phyloP scores from a whole-genome alignment of 2,888 invertebrate species.

The Megastigmus dorsalis region DNA sequence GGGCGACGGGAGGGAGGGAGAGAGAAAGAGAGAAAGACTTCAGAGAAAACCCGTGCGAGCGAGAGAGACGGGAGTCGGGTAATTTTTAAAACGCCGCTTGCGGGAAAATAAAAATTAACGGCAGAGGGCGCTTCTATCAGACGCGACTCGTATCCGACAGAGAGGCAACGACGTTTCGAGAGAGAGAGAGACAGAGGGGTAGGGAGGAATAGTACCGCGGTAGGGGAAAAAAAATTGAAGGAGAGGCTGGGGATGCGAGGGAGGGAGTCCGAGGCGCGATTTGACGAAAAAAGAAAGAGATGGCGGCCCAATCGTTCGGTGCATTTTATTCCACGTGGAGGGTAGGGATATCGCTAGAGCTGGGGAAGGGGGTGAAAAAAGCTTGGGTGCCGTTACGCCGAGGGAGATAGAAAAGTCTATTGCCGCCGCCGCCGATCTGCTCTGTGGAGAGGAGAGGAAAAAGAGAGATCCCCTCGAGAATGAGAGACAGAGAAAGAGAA shows the following conservation, averaged over 20 bases:
- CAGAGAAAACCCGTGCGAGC: constrained; percentile 35
- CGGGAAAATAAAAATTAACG: constrained; percentile 70
- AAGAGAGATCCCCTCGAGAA: too few species aligned
- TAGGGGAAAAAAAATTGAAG: too few species aligned
- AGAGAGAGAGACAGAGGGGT: not conserved
- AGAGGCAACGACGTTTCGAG: not conserved
- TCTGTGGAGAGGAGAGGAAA: not conserved
- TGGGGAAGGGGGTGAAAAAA: constrained; percentile 21
- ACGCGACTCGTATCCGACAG: constrained; percentile 33
- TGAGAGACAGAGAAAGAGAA: too few species aligned
- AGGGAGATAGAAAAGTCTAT: constrained; percentile 55
- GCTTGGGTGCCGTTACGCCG: constrained; percentile 21
- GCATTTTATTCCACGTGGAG: not conserved
- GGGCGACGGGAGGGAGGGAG: not conserved
- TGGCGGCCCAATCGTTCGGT: constrained; percentile 35
- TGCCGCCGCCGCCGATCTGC: constrained; percentile 20
- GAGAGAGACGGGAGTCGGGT: constrained; percentile 56
- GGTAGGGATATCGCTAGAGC: not conserved
- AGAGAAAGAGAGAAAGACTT: not conserved
- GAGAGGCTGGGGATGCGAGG: too few species aligned
- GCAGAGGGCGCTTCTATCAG: constrained; percentile 58
- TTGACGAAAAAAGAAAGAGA: constrained; percentile 49
- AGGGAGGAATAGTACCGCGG: constrained; percentile 27
- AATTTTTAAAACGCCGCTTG: constrained; percentile 72
- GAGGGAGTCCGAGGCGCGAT: too few species aligned